Conservation (phyloP, 1,140 invertebrate genomes). For the Protaetia brevitarsis region DNA sequence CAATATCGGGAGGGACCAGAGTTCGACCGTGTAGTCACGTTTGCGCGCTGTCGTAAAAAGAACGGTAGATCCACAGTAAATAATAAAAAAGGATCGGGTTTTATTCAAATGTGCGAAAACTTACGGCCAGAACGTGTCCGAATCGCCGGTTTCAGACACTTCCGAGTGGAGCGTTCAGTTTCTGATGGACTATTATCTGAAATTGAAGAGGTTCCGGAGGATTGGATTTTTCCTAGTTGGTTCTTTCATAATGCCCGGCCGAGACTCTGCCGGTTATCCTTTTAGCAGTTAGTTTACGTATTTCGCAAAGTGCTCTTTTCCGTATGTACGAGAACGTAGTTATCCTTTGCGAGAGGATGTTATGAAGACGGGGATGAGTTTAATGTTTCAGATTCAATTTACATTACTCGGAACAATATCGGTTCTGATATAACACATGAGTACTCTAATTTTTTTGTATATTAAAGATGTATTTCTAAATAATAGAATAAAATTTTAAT, state of each 20-base stretch:
- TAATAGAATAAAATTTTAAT: no score
- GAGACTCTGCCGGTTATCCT: neutral
- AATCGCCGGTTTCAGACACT: slow-evolving; percentile 7
- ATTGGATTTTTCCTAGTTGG: slow-evolving; percentile 13
- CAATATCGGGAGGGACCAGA: neutral
- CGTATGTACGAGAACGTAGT: neutral
- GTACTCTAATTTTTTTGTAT: no score
- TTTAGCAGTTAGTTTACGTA: neutral
- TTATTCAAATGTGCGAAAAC: slow-evolving; percentile 18
- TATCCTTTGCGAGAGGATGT: no score
- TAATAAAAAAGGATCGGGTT: slow-evolving; percentile 17
- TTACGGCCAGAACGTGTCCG: slow-evolving; percentile 12
- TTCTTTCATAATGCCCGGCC: neutral
- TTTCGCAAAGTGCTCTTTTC: neutral
- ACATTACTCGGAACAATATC: no score
- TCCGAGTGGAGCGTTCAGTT: neutral
- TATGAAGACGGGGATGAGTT: no score
- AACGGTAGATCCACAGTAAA: slow-evolving; percentile 4
- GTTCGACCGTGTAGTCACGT: slow-evolving; percentile 9
- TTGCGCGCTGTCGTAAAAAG: slow-evolving; percentile 6
- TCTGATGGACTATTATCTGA: slow-evolving; percentile 14
- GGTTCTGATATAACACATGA: no score
- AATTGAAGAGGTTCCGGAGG: slow-evolving; percentile 9
- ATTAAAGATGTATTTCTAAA: no score
- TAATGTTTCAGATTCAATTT: no score